Evolutionary conservation across 2,888 invertebrate species (phyloP).

Genomic region (Acheta domesticus): DNA sequence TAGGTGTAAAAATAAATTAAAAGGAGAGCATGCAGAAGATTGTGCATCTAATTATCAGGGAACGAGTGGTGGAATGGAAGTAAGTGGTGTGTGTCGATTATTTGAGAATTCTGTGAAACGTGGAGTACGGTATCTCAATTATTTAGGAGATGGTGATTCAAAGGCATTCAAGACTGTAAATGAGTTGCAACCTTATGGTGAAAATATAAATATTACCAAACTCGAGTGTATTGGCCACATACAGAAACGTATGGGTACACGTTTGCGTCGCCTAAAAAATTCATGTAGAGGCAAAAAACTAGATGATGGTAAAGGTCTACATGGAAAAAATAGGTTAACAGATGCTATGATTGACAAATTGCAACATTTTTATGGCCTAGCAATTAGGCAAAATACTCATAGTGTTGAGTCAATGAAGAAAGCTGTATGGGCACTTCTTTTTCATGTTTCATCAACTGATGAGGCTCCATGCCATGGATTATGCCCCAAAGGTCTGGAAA

Average conservation of each 20-base stretch:
- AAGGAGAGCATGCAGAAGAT: too few species aligned
- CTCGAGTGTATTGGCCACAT: conserved; percentile 29
- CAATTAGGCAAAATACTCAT: too few species aligned
- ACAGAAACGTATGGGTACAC: conserved; percentile 28
- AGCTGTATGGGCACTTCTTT: too few species aligned
- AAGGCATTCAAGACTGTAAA: conserved; percentile 26
- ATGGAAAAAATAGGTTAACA: not conserved
- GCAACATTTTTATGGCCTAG: not conserved
- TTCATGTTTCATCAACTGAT: too few species aligned
- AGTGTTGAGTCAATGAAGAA: too few species aligned
- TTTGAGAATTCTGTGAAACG: too few species aligned
- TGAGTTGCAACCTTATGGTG: conserved; percentile 23
- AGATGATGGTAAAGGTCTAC: conserved; percentile 23
- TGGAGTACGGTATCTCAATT: not conserved
- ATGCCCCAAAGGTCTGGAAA: too few species aligned
- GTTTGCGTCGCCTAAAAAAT: conserved; percentile 26
- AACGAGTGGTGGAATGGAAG: too few species aligned
- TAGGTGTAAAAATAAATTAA: too few species aligned
- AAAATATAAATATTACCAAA: conserved; percentile 22
- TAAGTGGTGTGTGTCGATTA: too few species aligned
- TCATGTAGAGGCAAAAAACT: conserved; percentile 4
- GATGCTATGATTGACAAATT: conserved; percentile 19
- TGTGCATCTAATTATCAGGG: too few species aligned
- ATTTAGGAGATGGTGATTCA: conserved; percentile 29
- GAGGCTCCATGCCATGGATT: too few species aligned